Conservation (phyloP, 2,888 invertebrate genomes). For the Scaptodrosophila latifasciaeformis region DNA sequence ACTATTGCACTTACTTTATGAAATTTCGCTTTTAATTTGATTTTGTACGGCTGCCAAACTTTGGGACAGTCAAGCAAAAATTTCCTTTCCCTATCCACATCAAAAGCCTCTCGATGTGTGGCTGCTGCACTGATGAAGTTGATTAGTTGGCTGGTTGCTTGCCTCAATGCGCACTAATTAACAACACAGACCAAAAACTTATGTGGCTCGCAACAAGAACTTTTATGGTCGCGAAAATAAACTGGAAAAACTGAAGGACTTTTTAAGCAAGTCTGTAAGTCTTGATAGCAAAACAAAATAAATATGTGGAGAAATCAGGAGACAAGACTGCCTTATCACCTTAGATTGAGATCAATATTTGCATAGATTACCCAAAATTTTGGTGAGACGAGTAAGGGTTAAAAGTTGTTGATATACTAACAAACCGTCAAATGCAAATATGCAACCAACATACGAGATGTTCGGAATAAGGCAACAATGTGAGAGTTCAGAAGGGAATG, state of each 20-base stretch:
- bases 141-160: neutral
- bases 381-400: conserved; percentile 14
- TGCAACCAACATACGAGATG: too few species aligned
- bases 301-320: conserved; percentile 5
- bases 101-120: too few species aligned
- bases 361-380: too few species aligned
- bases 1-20: too few species aligned
- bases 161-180: conserved; percentile 48
- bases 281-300: neutral
- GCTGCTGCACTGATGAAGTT: conserved; percentile 2
- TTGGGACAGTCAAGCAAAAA: neutral
- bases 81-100: neutral
- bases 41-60: neutral
- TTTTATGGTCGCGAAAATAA: conserved; percentile 38
- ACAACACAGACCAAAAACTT: conserved; percentile 36
- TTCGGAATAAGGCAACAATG: too few species aligned
- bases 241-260: conserved; percentile 9
- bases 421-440: conserved; percentile 55
- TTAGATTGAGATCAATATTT: too few species aligned
- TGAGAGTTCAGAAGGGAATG: too few species aligned
- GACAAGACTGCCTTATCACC: conserved; percentile 7
- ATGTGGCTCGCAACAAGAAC: conserved; percentile 46
- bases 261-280: neutral
- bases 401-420: conserved; percentile 51
- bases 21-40: neutral